Evolutionary conservation across 2,113 vertebrate genomes (phyloP), one percentile per base, ranked within the genome.

Genomic region (Piaya cayana): DNA sequence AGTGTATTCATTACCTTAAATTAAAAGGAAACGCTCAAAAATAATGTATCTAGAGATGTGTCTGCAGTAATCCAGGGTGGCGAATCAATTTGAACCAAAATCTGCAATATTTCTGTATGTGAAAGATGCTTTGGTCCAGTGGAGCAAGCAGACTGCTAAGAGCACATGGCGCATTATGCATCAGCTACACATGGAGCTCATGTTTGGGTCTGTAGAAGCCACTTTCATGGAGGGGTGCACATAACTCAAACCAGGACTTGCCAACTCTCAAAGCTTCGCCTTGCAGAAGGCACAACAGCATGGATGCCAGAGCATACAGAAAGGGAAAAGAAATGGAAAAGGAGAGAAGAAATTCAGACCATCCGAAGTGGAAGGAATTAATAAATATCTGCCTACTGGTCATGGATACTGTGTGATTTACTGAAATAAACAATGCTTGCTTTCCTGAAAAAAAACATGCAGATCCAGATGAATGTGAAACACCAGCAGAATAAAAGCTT

Each of bases 1-100:
- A 94, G 82, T 64, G 90, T 17, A 78, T 78, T 81, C 71, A 65
- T 86, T 86, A 84, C 55, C 36, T 82, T 58, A 78, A 93, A 87
- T 82, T 92, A 87, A 89, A 92, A 85, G 36, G 39, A 91, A 93
- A 79, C 32, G 58, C 69, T 86, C 74, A 78, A 37, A 80, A 85
- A 29, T 49, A 69, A 75, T 25, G 18, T 65, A 47, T 76, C 42
- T 70, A n/a, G 36, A 19, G 37, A 37, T 3, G 6, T 32, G 17
- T 55, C 77, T 96, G 63, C 71, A 85, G 70, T 84, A 90, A 14
- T 68, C 22, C 62, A 87, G 67, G 67, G 26, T 37, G 58, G 70
- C n/a, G 90, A 70, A 69, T 63, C 12, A 0, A 62, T 84, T 87
- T 76, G 67, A 62, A 55, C 62, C 27, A 9, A 1, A 69, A 86